Percentiles rank a stretch among this genome's conserved stretches.
These are phyloP conservation scores for Mechanitis messenoides DNA, from an alignment of 2,888 invertebrate species.

Conservation along the genomic window DNA sequence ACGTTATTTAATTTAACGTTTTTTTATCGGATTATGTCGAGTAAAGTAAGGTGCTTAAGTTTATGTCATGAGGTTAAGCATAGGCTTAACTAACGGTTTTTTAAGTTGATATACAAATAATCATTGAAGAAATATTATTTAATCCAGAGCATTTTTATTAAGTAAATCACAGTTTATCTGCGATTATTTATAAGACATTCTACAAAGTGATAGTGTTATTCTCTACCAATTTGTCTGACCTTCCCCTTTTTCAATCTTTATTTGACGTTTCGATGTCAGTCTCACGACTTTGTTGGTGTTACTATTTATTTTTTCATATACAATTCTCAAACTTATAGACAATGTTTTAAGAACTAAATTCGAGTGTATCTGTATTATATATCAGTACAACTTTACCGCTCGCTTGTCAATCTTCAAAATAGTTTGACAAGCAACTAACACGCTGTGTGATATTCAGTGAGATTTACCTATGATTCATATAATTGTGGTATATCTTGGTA, in stretches of 20 bases:
- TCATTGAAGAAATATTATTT: neutral
- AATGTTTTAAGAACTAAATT: constrained; percentile 14
- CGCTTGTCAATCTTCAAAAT: constrained; percentile 37
- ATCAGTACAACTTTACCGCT: constrained; percentile 24
- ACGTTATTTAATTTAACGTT: neutral
- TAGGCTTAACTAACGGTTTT: constrained; percentile 1
- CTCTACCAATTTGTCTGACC: constrained; percentile 26
- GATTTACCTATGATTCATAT: too few species aligned
- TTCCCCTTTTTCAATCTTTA: constrained; percentile 33
- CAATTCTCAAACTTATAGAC: constrained; percentile 7
- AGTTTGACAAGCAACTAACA: constrained; percentile 35
- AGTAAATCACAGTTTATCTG: neutral
- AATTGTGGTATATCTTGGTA: too few species aligned
- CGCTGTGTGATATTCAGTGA: constrained; percentile 8
- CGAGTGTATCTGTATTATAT: neutral
- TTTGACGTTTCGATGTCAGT: constrained; percentile 36
- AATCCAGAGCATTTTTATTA: neutral
- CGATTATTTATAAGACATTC: neutral
- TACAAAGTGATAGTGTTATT: constrained; percentile 6
- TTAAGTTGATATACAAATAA: neutral
- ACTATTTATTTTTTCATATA: constrained; percentile 10
- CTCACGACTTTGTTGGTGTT: constrained; percentile 27
- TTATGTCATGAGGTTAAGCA: constrained; percentile 1
- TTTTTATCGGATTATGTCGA: constrained; percentile 5
- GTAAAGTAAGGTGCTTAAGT: constrained; percentile 3